A percentile compares a stretch with the other conserved stretches of the same genome.
Conservation (phyloP, 2,797 vertebrate species). For the Pyrocephalus nanus region DNA sequence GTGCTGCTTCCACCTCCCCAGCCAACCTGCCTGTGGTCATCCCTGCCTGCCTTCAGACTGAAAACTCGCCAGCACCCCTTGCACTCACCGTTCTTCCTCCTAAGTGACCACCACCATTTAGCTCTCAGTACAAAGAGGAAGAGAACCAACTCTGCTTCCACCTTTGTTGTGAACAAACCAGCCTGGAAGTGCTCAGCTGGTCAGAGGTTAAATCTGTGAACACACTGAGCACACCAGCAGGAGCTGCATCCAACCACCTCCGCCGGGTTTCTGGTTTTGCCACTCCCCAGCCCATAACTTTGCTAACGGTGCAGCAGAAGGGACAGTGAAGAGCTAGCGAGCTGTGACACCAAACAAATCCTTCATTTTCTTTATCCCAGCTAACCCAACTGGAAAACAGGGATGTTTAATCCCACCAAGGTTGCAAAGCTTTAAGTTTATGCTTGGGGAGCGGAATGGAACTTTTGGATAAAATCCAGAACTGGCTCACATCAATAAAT, state of each 20-base stretch:
- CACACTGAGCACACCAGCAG: fast-evolving
- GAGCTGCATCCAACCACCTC: neutral
- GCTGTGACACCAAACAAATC: neutral
- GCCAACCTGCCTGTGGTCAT: fast-evolving
- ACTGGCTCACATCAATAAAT: neutral
- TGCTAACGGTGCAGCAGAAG: neutral
- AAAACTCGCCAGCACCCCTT: neutral
- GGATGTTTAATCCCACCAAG: neutral
- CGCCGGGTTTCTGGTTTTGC: neutral
- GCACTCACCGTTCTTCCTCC: neutral
- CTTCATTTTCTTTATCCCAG: neutral
- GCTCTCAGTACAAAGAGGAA: neutral
- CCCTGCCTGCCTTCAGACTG: fast-evolving
- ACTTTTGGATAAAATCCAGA: neutral
- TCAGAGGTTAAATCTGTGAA: neutral
- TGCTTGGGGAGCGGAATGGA: neutral
- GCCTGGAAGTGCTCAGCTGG: neutral
- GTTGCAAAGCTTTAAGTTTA: neutral
- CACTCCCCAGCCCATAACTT: fast-evolving
- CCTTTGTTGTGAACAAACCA: fast-evolving
- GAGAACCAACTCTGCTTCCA: neutral
- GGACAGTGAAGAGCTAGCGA: neutral
- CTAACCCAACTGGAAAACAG: neutral
- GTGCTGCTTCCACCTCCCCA: neutral
- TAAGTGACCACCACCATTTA: neutral